phyloP scores from a whole-genome alignment of 2,797 vertebrate genomes.

The Novumbra hubbsi region DNA sequence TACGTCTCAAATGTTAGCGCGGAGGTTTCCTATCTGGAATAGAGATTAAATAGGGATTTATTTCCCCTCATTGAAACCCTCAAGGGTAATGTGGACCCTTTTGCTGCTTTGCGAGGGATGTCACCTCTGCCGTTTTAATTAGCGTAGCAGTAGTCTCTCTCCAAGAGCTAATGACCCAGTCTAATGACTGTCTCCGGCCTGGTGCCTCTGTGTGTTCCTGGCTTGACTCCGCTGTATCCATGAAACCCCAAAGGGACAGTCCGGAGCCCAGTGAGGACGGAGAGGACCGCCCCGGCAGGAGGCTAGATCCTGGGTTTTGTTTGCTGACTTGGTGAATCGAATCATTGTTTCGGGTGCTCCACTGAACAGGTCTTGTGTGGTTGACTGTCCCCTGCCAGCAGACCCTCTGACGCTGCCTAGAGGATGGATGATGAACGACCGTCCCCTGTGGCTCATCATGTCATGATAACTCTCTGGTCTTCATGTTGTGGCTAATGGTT shows the following conservation, averaged over 20 bases:
- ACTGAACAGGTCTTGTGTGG: background rate
- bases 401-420: background rate
- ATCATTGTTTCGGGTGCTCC: background rate
- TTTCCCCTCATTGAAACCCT: background rate
- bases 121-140: slow-evolving; percentile 21
- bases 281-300: background rate
- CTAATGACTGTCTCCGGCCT: background rate
- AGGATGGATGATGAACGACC: background rate
- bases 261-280: too few species aligned
- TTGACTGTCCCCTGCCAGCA: background rate
- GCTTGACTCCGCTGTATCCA: slow-evolving; percentile 21
- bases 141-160: slow-evolving; percentile 6
- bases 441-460: background rate
- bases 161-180: slow-evolving; percentile 19
- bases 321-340: background rate
- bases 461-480: background rate
- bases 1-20: background rate
- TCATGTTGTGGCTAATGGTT: background rate
- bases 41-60: background rate
- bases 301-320: background rate
- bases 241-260: slow-evolving; percentile 16
- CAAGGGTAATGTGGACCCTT: background rate
- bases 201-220: background rate
- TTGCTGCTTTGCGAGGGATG: background rate
- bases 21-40: background rate